These are phyloP conservation scores for Alviniconcha marisindica DNA, from an alignment of 1,140 invertebrate species.

Conservation along the genomic window DNA sequence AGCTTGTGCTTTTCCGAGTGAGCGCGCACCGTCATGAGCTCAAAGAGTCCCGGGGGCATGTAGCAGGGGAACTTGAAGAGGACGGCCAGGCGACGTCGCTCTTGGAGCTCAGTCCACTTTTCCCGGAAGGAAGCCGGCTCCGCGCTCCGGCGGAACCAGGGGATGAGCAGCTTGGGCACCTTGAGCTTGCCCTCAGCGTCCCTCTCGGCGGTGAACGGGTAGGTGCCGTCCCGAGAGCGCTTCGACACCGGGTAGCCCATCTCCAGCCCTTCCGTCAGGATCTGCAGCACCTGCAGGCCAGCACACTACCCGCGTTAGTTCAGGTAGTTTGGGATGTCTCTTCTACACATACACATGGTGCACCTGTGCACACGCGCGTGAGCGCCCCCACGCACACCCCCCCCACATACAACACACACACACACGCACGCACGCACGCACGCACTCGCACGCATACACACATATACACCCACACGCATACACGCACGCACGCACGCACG, in stretches of 20 bases:
- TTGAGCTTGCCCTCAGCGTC: constrained; percentile 47
- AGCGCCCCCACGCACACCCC: too few species aligned
- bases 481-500: too few species aligned
- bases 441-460: too few species aligned
- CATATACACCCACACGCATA: too few species aligned
- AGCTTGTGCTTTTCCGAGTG: constrained; percentile 59
- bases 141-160: constrained; percentile 54
- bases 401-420: too few species aligned
- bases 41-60: constrained; percentile 70
- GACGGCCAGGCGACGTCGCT: constrained; percentile 48
- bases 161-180: constrained; percentile 55
- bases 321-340: too few species aligned
- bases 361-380: too few species aligned
- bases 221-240: constrained; percentile 40
- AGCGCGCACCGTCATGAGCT: constrained; percentile 61
- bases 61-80: constrained; percentile 65
- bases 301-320: too few species aligned
- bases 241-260: constrained; percentile 66
- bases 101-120: constrained; percentile 44
- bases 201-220: constrained; percentile 41
- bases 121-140: constrained; percentile 54
- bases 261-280: constrained; percentile 63
- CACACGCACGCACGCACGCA: too few species aligned
- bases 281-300: constrained; percentile 48
- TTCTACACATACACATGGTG: too few species aligned